A percentile compares a stretch with the other conserved stretches of the same genome.
Evolutionary conservation across 2,113 vertebrate genomes (phyloP).

Genomic region (Triplophysa rosa): DNA sequence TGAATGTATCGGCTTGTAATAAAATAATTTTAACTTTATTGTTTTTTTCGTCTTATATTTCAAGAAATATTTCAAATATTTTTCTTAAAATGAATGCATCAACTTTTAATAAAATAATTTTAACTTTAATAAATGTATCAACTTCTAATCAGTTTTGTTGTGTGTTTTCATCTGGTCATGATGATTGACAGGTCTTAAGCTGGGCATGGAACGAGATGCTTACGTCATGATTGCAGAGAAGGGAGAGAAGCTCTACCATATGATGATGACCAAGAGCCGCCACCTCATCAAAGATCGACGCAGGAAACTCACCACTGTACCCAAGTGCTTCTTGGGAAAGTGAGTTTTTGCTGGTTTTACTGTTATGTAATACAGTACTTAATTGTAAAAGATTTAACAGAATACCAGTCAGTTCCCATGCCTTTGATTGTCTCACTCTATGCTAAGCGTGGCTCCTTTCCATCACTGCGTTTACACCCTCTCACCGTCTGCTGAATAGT

Average conservation of each 20-base stretch:
- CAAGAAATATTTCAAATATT: no score
- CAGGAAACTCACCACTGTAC: slow-evolving; percentile 92
- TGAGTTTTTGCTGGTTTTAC: slow-evolving; percentile 73
- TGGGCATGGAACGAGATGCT: slow-evolving; percentile 96
- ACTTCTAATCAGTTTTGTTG: not conserved
- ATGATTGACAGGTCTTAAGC: slow-evolving; percentile 82
- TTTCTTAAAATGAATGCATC: no score
- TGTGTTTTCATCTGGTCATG: not conserved
- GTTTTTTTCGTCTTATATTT: no score
- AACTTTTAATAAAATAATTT: no score
- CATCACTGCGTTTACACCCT: not conserved
- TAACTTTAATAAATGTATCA: not conserved
- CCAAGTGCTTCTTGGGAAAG: slow-evolving; percentile 99
- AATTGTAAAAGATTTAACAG: not conserved
- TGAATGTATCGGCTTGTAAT: no score
- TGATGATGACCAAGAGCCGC: slow-evolving; percentile 95
- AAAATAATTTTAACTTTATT: no score
- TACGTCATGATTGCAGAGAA: slow-evolving; percentile 98
- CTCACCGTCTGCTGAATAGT: slow-evolving; percentile 25
- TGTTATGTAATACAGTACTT: not conserved
- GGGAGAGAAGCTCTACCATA: slow-evolving; percentile 97
- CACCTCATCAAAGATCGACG: slow-evolving; percentile 96
- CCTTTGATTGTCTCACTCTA: not conserved
- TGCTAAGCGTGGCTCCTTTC: not conserved
- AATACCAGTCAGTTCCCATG: not conserved